Evolutionary conservation across 2,888 invertebrate species (phyloP).

Genomic region (Leptopilina syphax): DNA sequence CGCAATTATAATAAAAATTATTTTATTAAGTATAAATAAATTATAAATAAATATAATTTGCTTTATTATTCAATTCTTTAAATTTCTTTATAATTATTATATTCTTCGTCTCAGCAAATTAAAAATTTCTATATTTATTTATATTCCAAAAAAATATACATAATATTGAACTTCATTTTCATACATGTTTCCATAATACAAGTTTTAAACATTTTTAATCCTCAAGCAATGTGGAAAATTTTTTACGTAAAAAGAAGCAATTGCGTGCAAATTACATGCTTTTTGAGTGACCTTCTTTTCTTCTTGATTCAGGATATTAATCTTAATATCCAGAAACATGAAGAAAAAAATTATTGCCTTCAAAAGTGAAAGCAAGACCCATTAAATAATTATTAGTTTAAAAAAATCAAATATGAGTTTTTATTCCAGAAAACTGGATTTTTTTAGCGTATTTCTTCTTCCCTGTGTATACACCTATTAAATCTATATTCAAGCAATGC

Average conservation of each 20-base stretch:
- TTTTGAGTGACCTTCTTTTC: slow-evolving; percentile 28
- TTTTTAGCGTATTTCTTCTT: neutral
- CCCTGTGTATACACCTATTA: no score
- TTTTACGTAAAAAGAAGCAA: neutral
- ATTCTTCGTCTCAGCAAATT: no score
- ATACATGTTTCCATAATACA: no score
- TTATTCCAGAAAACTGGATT: neutral
- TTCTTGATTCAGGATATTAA: slow-evolving; percentile 8
- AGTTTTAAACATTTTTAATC: neutral
- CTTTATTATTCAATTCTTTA: no score
- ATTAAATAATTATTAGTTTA: slow-evolving; percentile 21
- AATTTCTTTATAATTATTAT: no score
- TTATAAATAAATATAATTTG: no score
- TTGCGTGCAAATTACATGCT: slow-evolving; percentile 21
- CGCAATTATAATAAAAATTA: no score
- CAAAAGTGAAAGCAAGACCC: neutral
- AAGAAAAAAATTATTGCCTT: slow-evolving; percentile 8
- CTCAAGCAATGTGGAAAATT: neutral
- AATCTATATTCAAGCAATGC: no score
- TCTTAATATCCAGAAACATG: neutral
- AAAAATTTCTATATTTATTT: no score
- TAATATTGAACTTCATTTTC: no score
- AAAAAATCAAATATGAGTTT: slow-evolving; percentile 3
- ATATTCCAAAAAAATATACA: no score
- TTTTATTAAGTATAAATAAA: no score